Evolutionary conservation across 23 tunicate species (phyloP), one percentile per base, ranked within the genome.

Genomic region (Halocynthia aurantium): DNA sequence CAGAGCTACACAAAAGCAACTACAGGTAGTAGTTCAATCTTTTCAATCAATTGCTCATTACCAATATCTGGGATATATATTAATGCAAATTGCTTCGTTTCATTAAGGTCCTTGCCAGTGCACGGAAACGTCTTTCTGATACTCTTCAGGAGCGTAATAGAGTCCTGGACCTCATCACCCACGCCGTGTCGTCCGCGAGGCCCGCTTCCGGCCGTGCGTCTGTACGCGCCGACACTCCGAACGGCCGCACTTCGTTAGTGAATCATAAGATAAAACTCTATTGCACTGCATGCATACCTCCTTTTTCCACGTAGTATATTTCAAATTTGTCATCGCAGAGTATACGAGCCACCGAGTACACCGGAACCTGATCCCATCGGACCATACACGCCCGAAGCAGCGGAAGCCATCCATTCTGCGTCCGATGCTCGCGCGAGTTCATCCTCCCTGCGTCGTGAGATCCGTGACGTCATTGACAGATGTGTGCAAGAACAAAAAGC

Each of bases 331-430:
- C 64, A 60, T 60, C 58, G 9, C 72, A 88, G 87, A 60, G 81
- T 76, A 51, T 88, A 88, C 69, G 95, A 88, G 52, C 81, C 81
- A 22, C 95, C 95, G 52, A 81, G 75, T 57, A 88, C 88, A 7
- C 95, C 95, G 40, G 96, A 89, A 73, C 89, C 89, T 0, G 96
- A 89, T 70, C 96, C 96, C 12, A 84, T 89, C 80, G 96, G 96
- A 49, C 89, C 89, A 6, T 89, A 80, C 75, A 89, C 96, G 7
- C 96, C 96, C 18, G 96, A 89, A 76, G 88, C 96, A 2, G 96
- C 96, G 4, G 96, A 89, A 75, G 96, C 96, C 54, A 70, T 89
- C 80, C 96, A 84, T 71, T 76, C 85, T 58, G 85, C 96, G 9
- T 18, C 67, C 7, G 89, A 84, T 52, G 89, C 86, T 50, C 77